Base-by-base conservation (phyloP, 1,140 invertebrate species). In the Ganaspis sp. region DNA sequence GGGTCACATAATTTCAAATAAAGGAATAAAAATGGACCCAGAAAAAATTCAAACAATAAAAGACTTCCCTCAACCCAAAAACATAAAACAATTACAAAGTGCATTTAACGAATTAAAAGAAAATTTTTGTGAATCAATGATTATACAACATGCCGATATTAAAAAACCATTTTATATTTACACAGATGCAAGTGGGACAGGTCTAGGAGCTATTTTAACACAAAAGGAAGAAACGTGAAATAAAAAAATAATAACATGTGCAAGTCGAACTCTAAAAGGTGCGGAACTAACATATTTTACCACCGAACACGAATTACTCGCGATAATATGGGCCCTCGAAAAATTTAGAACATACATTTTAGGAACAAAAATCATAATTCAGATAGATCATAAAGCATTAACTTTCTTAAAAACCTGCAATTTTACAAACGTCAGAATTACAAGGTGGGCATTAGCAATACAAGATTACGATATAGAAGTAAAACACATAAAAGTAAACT, bases 341-440 rank as follows among this genome's bases (percentile, higher is more conserved):
- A 85, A 89, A 37, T 91, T 90, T 64, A 70, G 81, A 40, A 75
- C 80, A 29, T 92, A 85, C 75, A 49, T 92, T 8, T 70, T 64
- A 54, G 23, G 70, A 37, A 8, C 70, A 11, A 73, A 75, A 53
- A 29, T 79, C 5, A 70, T n/a, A 19, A 21, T 74, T 15, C 26
- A 9, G 12, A 92, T 91, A 0, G 92, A 93, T 79, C 92, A 93
- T 72, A 86, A 88, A 40, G 86, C 89, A 0, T 75, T 92, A n/a
- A 84, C 81, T 9, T 92, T 89, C 81, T 73, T 81, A 12, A 73
- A 72, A 70, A 72, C 53, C 23, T 81, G 76, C 23, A 72, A 49
- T 37, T 45, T 76, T 4, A 8, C 70, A 0, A 78, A 81, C 45
- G 72, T 76, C 0, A 6, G 77, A 9, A 2, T 81, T 42, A 78